Conservation (phyloP, 2,113 vertebrate genomes). For the Campylorhamphus procurvoides region DNA sequence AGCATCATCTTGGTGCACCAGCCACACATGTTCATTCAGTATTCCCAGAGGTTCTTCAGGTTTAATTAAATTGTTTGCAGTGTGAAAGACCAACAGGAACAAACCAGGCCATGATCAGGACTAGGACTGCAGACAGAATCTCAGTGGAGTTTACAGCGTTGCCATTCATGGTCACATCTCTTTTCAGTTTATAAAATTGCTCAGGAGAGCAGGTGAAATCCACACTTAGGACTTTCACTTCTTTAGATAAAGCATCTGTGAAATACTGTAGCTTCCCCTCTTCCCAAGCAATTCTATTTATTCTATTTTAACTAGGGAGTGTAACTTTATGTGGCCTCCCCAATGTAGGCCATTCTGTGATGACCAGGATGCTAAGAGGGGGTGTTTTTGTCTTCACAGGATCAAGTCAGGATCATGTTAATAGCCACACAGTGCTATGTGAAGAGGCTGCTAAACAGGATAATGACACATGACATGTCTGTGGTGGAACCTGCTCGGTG, state of each 20-base stretch:
- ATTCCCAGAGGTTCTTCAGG: not conserved
- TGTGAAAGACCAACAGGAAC: not conserved
- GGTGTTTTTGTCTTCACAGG: not conserved
- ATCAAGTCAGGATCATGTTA: not conserved
- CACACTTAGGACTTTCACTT: not conserved
- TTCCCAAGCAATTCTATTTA: not conserved
- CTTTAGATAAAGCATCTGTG: not conserved
- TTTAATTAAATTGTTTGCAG: not conserved
- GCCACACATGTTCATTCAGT: not conserved
- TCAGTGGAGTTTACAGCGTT: not conserved
- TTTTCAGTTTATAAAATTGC: not conserved
- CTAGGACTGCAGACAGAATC: not conserved
- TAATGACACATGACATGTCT: not conserved
- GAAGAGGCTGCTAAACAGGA: not conserved
- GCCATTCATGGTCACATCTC: accelerated
- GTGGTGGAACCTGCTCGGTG: not conserved
- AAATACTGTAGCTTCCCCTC: not conserved
- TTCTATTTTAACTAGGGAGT: not conserved
- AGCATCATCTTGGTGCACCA: not conserved
- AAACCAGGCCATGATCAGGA: not conserved
- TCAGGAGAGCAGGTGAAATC: not conserved
- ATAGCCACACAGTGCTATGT: not conserved
- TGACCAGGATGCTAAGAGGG: not conserved
- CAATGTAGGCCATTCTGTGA: not conserved
- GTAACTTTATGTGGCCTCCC: not conserved